These are phyloP conservation scores for Machimus atricapillus DNA, from an alignment of 2,888 invertebrate genomes.

Conservation along the genomic window DNA sequence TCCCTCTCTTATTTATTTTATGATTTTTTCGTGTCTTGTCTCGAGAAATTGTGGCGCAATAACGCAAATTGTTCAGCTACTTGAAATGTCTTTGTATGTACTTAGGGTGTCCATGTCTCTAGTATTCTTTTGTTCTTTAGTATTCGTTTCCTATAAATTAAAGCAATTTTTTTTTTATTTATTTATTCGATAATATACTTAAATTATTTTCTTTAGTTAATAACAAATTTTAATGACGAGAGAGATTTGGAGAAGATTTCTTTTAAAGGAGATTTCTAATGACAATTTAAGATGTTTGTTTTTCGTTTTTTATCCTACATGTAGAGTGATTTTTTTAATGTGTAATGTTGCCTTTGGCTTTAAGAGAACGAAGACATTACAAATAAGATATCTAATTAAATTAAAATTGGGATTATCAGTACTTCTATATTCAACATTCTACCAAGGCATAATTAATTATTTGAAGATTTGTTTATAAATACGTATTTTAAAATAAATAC, in stretches of 20 bases:
- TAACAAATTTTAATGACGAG: background rate
- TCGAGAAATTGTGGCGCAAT: background rate
- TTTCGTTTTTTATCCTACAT: background rate
- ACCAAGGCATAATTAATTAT: background rate
- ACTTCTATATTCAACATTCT: background rate
- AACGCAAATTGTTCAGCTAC: background rate
- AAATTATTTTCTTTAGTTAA: slow-evolving; percentile 23
- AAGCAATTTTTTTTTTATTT: slow-evolving; percentile 14
- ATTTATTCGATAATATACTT: slow-evolving; percentile 32
- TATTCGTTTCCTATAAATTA: slow-evolving; percentile 1
- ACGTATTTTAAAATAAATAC: background rate
- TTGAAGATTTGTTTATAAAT: background rate
- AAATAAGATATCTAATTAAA: background rate
- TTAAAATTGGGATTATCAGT: background rate
- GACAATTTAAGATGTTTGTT: background rate
- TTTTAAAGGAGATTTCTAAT: background rate
- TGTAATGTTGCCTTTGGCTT: background rate
- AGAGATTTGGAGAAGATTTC: background rate
- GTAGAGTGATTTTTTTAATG: background rate
- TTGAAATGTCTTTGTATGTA: background rate
- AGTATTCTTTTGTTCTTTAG: slow-evolving; percentile 13
- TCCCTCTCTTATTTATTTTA: background rate
- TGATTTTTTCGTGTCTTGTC: background rate
- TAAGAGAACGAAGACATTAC: background rate
- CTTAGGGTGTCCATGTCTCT: slow-evolving; percentile 23